These are phyloP conservation scores for Ardeotis arabs DNA, from an alignment of 2,113 vertebrate genomes.

Conservation along the genomic window DNA sequence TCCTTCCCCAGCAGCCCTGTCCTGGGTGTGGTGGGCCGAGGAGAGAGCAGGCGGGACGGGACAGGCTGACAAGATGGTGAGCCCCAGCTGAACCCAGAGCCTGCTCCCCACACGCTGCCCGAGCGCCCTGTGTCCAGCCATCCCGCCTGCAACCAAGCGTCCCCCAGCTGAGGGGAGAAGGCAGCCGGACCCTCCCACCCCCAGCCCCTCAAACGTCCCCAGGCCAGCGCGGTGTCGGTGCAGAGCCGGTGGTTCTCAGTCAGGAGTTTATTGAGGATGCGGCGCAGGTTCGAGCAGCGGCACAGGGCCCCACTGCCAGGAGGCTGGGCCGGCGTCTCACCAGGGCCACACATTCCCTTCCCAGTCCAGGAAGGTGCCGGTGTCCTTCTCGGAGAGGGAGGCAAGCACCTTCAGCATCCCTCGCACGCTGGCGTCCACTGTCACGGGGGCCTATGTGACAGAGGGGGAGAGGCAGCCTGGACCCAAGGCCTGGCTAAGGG, in stretches of 20 bases:
- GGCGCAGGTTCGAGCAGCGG: background rate
- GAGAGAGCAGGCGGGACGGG: too few relatives aligned
- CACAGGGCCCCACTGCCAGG: too few relatives aligned
- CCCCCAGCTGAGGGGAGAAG: too few relatives aligned
- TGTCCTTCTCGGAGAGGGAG: constrained; percentile 32
- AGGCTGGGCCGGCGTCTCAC: background rate
- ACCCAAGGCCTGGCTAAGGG: background rate
- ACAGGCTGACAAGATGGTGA: too few relatives aligned
- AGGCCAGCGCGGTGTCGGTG: too few relatives aligned
- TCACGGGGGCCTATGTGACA: background rate
- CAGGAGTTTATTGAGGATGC: background rate
- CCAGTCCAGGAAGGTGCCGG: constrained; percentile 39
- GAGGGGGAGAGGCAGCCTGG: background rate
- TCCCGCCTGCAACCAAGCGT: too few relatives aligned
- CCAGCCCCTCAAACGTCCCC: background rate
- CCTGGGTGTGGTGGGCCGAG: too few relatives aligned
- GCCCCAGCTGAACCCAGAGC: too few relatives aligned
- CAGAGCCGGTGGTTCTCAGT: background rate
- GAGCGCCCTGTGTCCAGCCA: too few relatives aligned
- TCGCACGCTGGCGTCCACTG: background rate
- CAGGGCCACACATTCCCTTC: constrained; percentile 50
- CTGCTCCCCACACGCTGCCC: too few relatives aligned
- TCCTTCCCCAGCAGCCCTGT: too few relatives aligned
- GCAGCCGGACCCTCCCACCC: background rate
- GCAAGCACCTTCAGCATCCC: constrained; percentile 54